Evolutionary conservation across 2,888 invertebrate genomes (phyloP), one percentile per base, ranked within the genome.

Genomic region (Synergus gifuensis): DNA sequence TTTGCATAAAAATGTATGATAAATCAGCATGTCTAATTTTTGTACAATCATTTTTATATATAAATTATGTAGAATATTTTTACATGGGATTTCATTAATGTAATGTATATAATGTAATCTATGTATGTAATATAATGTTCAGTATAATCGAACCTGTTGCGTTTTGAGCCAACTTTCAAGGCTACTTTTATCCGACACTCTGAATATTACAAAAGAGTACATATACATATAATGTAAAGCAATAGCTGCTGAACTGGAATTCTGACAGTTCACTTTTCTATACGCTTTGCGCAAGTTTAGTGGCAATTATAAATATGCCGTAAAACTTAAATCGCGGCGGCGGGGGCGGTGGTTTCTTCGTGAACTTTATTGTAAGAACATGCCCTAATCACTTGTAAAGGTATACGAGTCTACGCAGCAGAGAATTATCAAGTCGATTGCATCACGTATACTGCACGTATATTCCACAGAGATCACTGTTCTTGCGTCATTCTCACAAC

Each of bases 361-460:
- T 69, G 69, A 69, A 69, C 69, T 69, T 49, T 49, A 69, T 69
- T 73, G 54, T 73, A 36, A 14, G 16, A 49, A 73, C 54, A 54
- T 54, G 73, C 73, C 46, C 73, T 28, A 54, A 73, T 73, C 73
- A 73, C 11, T 73, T 73, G 36, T 73, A 54, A 14, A 62, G 28
- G 46, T 46, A 69, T 28, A 28, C 49, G 16, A 69, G 73, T 49
- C 36, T 58, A 54, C 12, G 54, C 14, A 62, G 28, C 40, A 28
- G 9, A 73, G 40, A 54, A 73, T 54, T 54, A 73, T 73, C 54
- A 73, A 73, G 36, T 73, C 54, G 36, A 73, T 73, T 73, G 73
- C 73, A 54, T 73, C 73, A 73, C 36, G 73, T 49, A n/a, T n/a
- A 73, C 28, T 73, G 36, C 11, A 73, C 44, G 44, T 49, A 28